phyloP scores from a whole-genome alignment of 2,113 vertebrate genomes.

The Corythornis madagascariensis region DNA sequence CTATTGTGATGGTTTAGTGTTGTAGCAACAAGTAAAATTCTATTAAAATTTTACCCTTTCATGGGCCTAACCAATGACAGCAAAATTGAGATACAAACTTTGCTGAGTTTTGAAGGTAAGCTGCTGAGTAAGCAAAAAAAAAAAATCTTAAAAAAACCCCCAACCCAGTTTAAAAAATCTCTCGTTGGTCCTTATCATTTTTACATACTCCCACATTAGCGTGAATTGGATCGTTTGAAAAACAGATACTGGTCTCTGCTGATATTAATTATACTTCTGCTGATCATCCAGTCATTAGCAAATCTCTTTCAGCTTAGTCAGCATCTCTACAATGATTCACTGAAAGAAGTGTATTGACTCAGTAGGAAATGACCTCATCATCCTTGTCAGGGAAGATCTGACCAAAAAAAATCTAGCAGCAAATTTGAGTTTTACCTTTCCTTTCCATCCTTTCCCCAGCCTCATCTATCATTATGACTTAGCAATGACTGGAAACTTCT shows the following conservation, averaged over 20 bases:
- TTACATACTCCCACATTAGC: not conserved
- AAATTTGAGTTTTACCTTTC: slow-evolving; percentile 28
- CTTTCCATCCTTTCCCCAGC: not conserved
- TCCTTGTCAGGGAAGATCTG: slow-evolving; percentile 17
- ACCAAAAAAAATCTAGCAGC: not conserved
- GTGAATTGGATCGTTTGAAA: not conserved
- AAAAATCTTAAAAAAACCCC: not conserved
- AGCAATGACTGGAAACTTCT: not conserved
- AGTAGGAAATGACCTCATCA: slow-evolving; percentile 53
- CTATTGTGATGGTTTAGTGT: not conserved
- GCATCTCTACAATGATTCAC: slow-evolving; percentile 53
- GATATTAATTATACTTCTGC: slow-evolving; percentile 43
- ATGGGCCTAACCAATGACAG: not conserved
- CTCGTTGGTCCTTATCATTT: not conserved
- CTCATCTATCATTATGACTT: not conserved
- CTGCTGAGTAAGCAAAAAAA: not conserved
- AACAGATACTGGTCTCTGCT: slow-evolving; percentile 10
- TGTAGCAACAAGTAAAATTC: not conserved
- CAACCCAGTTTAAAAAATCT: not conserved
- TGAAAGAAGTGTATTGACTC: slow-evolving; percentile 35
- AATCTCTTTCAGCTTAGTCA: slow-evolving; percentile 53
- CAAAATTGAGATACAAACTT: not conserved
- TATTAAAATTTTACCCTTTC: not conserved
- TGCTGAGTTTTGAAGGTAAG: not conserved
- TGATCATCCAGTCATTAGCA: slow-evolving; percentile 46